Percentiles rank a stretch among this genome's conserved stretches.
These are phyloP conservation scores for Flexamia atlantica DNA, from an alignment of 2,888 invertebrate genomes.

Conservation along the genomic window DNA sequence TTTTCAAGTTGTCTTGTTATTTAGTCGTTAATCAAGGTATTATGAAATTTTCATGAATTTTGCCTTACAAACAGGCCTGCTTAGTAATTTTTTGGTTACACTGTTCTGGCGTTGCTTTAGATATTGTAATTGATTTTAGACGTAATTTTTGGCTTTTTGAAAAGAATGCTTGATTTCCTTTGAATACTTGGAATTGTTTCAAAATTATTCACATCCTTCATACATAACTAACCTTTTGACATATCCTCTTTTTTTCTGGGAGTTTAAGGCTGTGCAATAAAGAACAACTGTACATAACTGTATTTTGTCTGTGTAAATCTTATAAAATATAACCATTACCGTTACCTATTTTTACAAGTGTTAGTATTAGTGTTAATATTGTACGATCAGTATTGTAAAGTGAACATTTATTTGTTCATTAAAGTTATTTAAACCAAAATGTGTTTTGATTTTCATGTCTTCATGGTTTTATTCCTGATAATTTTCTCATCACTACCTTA, in stretches of 20 bases:
- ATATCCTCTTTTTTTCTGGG: neutral
- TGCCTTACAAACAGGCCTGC: no score
- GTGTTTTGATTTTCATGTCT: conserved; percentile 54
- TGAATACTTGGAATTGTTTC: no score
- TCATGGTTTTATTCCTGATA: conserved; percentile 13
- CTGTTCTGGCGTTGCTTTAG: no score
- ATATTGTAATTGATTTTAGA: no score
- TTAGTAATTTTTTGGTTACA: no score
- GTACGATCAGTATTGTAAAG: conserved; percentile 2
- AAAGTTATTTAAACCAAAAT: conserved; percentile 32
- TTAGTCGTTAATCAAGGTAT: no score
- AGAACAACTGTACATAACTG: neutral
- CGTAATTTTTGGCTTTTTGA: no score
- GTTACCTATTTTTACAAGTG: neutral
- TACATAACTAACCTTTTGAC: neutral
- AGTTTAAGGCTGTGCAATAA: neutral
- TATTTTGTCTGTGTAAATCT: neutral
- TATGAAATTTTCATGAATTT: no score
- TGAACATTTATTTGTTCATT: conserved; percentile 58
- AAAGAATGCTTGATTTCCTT: no score
- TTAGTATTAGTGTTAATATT: neutral
- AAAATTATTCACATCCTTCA: no score
- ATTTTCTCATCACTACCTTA: neutral
- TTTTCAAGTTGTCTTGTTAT: no score
- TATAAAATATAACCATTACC: neutral